Base-by-base conservation (phyloP, 2,113 vertebrate genomes). In the Poecile atricapillus region DNA sequence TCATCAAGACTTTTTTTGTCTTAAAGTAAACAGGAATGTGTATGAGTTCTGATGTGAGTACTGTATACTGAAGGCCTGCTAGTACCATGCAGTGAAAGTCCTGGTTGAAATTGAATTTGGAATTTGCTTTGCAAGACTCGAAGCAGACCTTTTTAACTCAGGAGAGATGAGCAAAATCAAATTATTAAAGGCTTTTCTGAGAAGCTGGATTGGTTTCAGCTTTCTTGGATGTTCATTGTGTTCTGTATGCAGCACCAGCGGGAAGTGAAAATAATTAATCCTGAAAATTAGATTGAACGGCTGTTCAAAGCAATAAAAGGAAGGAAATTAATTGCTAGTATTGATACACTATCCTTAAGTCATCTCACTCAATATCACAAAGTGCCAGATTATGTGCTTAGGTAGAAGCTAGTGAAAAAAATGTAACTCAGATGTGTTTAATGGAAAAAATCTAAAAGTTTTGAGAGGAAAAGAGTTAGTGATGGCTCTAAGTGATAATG, bases 261-360 rank as follows among this genome's bases (percentile, higher is more conserved):
- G 77, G 69, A 97, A 89, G 71, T 39, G 62, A 96, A 96, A 94
- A 41, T 90, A 95, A 85, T 92, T 83, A 94, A 94, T 35, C 31
- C 21, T 59, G 37, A 87, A 78, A 92, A 91, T 77, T 73, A 87
- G 44, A 92, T 85, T 81, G 87, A 81, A 93, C 16, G 67, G 9
- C n/a, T 93, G 28, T 59, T 95, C 58, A 93, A 88, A 91, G 77
- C 56, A 85, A 55, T 73, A 88, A 73, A 95, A 91, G 33, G 56
- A 94, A 91, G 52, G 43, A 95, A 95, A 94, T 80, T 80, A 20
- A 80, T 77, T 89, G 62, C 69, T 85, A 28, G 27, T 62, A 81
- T 55, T 65, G 49, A 90, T 44, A 80, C 3, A 24, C 63, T 23
- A 55, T 59, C 46, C 28, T 81, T 63, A 87, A 49, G 55, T 80